Percentiles rank a stretch among this genome's conserved stretches.
phyloP scores from a whole-genome alignment of 2,888 invertebrate genomes.

The Tiliacea aurago region DNA sequence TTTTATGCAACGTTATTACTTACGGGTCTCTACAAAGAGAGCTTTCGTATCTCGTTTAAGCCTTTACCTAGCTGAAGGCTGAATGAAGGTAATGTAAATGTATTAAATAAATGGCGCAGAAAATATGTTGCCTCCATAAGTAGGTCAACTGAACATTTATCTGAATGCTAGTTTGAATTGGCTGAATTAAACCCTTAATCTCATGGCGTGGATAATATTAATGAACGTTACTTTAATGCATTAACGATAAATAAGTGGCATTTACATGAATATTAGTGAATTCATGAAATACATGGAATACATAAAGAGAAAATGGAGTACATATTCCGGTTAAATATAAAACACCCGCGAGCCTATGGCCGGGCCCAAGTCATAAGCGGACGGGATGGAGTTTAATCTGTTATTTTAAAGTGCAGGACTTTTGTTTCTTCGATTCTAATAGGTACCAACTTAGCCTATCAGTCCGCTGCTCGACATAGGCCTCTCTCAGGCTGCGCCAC shows the following conservation, averaged over 20 bases:
- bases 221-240: conserved; percentile 62
- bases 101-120: conserved; percentile 46
- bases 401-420: not conserved
- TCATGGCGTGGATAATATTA: conserved; percentile 51
- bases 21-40: conserved; percentile 36
- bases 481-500: not conserved
- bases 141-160: conserved; percentile 39
- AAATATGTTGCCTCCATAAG: conserved; percentile 28
- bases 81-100: conserved; percentile 34
- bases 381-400: not conserved
- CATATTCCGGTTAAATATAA: conserved; percentile 75
- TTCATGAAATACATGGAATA: conserved; percentile 65
- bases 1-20: conserved; percentile 59
- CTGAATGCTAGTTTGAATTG: conserved; percentile 8
- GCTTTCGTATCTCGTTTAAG: conserved; percentile 44
- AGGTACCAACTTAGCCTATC: not conserved
- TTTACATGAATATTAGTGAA: conserved; percentile 70
- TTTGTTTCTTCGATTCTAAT: not conserved
- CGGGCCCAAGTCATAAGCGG: conserved; percentile 59
- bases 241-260: conserved; percentile 56
- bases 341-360: conserved; percentile 71
- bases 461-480: not conserved
- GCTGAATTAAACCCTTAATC: conserved; percentile 42
- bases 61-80: conserved; percentile 36
- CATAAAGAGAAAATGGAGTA: conserved; percentile 74